Evolutionary conservation across 1,140 invertebrate species (phyloP), one percentile per base, ranked within the genome.

Genomic region (Drosophila cardini): DNA sequence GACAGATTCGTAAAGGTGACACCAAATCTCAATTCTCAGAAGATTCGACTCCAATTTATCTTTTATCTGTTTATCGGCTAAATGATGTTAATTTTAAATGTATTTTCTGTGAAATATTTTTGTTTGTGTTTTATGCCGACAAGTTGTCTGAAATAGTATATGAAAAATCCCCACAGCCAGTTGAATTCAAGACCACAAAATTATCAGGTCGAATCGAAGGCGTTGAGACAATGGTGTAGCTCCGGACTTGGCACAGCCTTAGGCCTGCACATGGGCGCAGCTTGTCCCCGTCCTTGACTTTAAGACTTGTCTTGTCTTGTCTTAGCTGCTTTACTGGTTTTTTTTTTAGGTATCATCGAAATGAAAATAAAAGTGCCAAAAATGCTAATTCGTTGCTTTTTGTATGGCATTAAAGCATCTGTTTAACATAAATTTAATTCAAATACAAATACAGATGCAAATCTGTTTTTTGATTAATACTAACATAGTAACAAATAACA

Each of bases 361-460:
- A 82, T 42, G 84, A 89, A 89, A 89, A 72, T 76, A 89, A 87
- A 61, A 87, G 84, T 89, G 84, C 65, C 76, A 84, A 80, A 72
- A 78, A 87, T 87, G 82, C 57, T 63, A 85, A 85, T 87, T 45
- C 18, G 9, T 36, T 61, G 10, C 3, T 2, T 48, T 30, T 48
- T 48, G 46, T 11, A 38, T 65, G 26, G 42, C 42, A 68, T 79
- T 78, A 71, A 26, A 71, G 76, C 63, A 77, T 77, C 55, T 73
- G 52, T 18, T 79, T 85, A 84, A 80, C 79, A 83, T 86, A 83
- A 83, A 83, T 83, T 86, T 77, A 80, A 64, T 43, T 68, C 40
- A 42, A 38, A 56, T 18, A 38, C 30, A 38, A 30, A 55, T 55
- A 0, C 21, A 21, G 1, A 26, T 26, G 21, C 21, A 26, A 26